Percentiles rank a stretch among this genome's conserved stretches.
These are phyloP conservation scores for Eospalax fontanierii DNA, from an alignment of 2,797 vertebrate species.

Conservation along the genomic window DNA sequence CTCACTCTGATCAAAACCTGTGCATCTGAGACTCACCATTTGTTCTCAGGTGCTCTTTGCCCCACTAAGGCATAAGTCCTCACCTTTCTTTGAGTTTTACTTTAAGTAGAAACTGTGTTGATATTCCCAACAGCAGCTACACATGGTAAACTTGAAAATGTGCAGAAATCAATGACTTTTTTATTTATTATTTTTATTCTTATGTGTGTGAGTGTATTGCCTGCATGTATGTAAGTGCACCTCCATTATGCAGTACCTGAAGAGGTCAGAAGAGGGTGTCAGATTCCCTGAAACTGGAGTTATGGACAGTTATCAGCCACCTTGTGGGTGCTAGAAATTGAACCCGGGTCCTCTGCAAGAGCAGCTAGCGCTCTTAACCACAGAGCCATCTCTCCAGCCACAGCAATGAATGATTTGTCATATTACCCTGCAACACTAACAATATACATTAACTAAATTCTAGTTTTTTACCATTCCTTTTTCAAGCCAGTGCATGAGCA, in stretches of 20 bases:
- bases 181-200: no score
- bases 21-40: not conserved
- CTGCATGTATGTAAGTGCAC: no score
- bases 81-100: not conserved
- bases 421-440: not conserved
- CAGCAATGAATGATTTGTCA: constrained; percentile 43
- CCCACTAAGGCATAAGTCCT: not conserved
- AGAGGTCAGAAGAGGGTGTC: no score
- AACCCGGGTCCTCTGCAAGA: no score
- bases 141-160: constrained; percentile 17
- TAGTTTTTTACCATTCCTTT: not conserved
- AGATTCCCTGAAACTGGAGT: no score
- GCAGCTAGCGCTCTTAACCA: no score
- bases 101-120: not conserved
- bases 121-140: not conserved
- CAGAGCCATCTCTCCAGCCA: no score
- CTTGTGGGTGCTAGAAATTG: no score
- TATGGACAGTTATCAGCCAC: no score
- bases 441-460: constrained; percentile 18
- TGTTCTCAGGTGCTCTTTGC: not conserved
- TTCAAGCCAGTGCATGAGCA: not conserved
- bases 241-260: no score
- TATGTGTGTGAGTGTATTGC: no score
- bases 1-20: not conserved
- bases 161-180: constrained; percentile 20